Evolutionary conservation across 2,888 invertebrate genomes (phyloP).

Genomic region (Oligia fasciuncula): DNA sequence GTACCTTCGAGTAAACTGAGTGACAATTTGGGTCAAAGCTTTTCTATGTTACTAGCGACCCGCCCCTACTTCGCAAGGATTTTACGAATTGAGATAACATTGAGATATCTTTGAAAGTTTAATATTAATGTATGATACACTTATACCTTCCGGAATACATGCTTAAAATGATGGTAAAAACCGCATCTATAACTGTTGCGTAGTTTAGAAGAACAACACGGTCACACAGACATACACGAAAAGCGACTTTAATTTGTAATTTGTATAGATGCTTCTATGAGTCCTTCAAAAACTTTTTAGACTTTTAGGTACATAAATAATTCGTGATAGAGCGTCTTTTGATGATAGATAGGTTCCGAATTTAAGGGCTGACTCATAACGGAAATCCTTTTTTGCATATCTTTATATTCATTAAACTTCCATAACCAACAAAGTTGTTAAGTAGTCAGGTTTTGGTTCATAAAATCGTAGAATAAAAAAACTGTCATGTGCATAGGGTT

Average conservation of each 20-base stretch:
- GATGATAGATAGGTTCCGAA: conserved; percentile 7
- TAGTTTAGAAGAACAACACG: not conserved
- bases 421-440: conserved; percentile 39
- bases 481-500: conserved; percentile 35
- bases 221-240: not conserved
- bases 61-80: not conserved
- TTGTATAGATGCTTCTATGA: not conserved
- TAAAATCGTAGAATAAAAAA: conserved; percentile 46
- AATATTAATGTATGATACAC: not conserved
- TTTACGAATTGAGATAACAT: not conserved
- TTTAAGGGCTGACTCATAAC: conserved; percentile 33
- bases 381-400: conserved; percentile 46
- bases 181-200: not conserved
- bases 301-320: not conserved
- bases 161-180: not conserved
- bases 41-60: not conserved
- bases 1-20: not conserved
- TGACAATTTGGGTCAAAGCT: conserved; percentile 11
- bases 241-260: not conserved
- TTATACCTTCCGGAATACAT: not conserved
- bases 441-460: conserved; percentile 19
- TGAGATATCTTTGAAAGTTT: not conserved
- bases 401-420: conserved; percentile 40
- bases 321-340: not conserved
- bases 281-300: not conserved